phyloP scores from a whole-genome alignment of 2,797 vertebrate genomes.

The Sebastes trivittatus region DNA sequence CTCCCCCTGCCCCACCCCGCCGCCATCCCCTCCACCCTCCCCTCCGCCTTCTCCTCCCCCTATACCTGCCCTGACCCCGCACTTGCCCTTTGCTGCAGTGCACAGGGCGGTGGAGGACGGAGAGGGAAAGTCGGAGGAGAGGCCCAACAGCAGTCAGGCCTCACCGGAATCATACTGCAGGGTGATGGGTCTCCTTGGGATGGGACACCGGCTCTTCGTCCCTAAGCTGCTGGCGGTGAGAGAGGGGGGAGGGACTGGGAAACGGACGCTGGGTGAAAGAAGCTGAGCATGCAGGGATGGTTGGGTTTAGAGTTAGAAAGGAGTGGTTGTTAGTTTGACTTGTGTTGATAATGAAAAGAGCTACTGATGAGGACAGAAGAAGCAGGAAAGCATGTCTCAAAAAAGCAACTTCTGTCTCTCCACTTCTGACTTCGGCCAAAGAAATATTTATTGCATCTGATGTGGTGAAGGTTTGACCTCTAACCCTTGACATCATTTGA shows the following conservation, averaged over 20 bases:
- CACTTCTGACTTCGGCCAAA: neutral
- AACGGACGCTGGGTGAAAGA: neutral
- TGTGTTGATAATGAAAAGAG: neutral
- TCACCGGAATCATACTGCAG: constrained; percentile 91
- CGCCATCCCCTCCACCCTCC: constrained; percentile 60
- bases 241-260: constrained; percentile 57
- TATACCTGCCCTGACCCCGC: constrained; percentile 79
- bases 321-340: constrained; percentile 1
- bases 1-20: constrained; percentile 77
- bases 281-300: neutral
- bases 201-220: constrained; percentile 98
- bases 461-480: neutral
- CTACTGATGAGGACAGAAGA: neutral
- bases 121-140: constrained; percentile 79
- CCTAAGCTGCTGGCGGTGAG: constrained; percentile 98
- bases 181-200: constrained; percentile 95
- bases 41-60: constrained; percentile 62
- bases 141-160: constrained; percentile 74
- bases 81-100: constrained; percentile 86
- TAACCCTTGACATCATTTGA: neutral
- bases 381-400: neutral
- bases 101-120: constrained; percentile 88
- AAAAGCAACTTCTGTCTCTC: neutral
- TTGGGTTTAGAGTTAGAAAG: neutral
- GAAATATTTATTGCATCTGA: neutral